Evolutionary conservation across 2,888 invertebrate genomes (phyloP).

Genomic region (Drosophila pegasa): DNA sequence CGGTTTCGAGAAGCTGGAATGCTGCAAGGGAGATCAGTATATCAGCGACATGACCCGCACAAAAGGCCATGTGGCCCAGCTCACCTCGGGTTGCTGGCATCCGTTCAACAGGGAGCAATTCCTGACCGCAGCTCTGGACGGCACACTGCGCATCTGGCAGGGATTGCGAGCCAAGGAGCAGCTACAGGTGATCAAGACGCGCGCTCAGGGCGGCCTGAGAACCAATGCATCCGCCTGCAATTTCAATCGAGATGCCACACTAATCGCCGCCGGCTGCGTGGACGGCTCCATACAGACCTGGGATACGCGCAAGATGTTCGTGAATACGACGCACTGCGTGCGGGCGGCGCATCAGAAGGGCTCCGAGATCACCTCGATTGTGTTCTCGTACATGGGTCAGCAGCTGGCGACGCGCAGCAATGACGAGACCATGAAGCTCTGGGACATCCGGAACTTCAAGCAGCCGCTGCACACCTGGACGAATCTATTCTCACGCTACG

Average conservation of each 20-base stretch:
- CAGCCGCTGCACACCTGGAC: slow-evolving; percentile 89
- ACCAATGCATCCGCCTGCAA: slow-evolving; percentile 93
- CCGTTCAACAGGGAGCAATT: slow-evolving; percentile 96
- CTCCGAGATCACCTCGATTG: slow-evolving; percentile 92
- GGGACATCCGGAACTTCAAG: slow-evolving; percentile 95
- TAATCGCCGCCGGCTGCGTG: slow-evolving; percentile 95
- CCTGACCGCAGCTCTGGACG: slow-evolving; percentile 96
- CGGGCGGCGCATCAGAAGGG: slow-evolving; percentile 93
- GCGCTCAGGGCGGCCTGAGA: slow-evolving; percentile 93
- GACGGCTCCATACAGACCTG: slow-evolving; percentile 96
- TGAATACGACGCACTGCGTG: slow-evolving; percentile 92
- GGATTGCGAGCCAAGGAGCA: slow-evolving; percentile 92
- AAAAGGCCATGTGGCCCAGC: slow-evolving; percentile 96
- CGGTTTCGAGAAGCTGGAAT: slow-evolving; percentile 96
- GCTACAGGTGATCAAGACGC: slow-evolving; percentile 93
- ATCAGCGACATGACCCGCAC: slow-evolving; percentile 97
- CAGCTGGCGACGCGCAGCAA: slow-evolving; percentile 92
- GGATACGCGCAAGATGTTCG: slow-evolving; percentile 96
- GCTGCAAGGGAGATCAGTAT: slow-evolving; percentile 97
- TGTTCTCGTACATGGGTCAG: slow-evolving; percentile 94
- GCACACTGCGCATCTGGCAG: slow-evolving; percentile 96
- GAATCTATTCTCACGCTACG: slow-evolving; percentile 93
- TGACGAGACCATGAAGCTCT: slow-evolving; percentile 97
- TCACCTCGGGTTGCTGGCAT: slow-evolving; percentile 97
- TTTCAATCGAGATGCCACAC: slow-evolving; percentile 93